These are phyloP conservation scores for Benitochromis conjunctus DNA, from an alignment of 2,113 vertebrate genomes.

Conservation along the genomic window DNA sequence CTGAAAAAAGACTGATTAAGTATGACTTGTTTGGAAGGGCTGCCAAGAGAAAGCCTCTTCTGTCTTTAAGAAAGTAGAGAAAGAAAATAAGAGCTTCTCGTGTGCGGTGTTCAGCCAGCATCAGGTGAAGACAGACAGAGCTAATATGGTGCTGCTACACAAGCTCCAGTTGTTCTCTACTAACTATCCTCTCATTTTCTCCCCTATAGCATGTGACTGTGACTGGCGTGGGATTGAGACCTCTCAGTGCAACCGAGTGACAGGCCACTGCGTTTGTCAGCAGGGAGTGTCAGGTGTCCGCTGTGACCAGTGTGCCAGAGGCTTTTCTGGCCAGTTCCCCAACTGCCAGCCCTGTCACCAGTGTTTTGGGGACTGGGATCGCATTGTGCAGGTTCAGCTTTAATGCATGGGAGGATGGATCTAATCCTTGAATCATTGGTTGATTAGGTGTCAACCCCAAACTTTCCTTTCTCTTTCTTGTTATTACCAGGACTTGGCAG, in stretches of 20 bases:
- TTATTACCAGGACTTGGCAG: constrained; percentile 77
- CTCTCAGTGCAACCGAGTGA: constrained; percentile 84
- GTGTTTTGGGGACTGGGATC: constrained; percentile 98
- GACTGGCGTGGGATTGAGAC: constrained; percentile 84
- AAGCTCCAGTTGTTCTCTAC: background rate
- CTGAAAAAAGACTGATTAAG: background rate
- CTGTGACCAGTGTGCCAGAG: constrained; percentile 94
- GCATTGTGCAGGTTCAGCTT: constrained; percentile 79
- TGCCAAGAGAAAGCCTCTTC: background rate
- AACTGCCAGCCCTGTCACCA: constrained; percentile 90
- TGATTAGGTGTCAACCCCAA: background rate
- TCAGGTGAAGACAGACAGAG: background rate
- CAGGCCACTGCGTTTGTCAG: constrained; percentile 89
- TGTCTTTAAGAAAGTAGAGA: background rate
- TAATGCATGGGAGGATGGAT: background rate
- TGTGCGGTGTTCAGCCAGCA: background rate
- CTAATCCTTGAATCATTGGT: background rate
- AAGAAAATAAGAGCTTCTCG: background rate
- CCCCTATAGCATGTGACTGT: constrained; percentile 87
- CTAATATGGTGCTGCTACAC: background rate
- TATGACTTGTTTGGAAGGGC: background rate
- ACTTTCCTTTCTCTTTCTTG: background rate
- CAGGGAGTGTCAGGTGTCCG: constrained; percentile 90
- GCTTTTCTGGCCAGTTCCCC: constrained; percentile 88
- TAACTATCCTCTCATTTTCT: background rate